Evolutionary conservation across 35 echinoderm and acorn worm genomes (phyloP).

Genomic region (Apostichopus parvimensis): DNA sequence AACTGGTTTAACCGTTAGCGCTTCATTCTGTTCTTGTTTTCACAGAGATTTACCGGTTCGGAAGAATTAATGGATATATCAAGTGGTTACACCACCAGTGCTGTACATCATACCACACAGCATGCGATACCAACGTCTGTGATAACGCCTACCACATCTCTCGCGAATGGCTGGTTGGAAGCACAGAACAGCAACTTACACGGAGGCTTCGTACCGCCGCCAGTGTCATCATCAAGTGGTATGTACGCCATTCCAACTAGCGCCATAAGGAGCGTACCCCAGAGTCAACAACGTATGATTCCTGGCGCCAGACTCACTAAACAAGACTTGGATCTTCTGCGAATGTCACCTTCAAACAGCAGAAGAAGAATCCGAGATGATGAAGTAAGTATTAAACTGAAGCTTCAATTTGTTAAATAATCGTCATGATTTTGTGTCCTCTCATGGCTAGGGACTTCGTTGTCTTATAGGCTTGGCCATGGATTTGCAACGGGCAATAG

Average conservation of each 20-base stretch:
- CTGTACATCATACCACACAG: constrained; percentile 59
- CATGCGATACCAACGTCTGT: constrained; percentile 88
- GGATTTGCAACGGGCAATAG: no score
- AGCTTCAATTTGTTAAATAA: no score
- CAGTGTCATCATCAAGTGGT: constrained; percentile 59
- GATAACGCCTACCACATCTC: constrained; percentile 83
- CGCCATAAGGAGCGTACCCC: constrained; percentile 54
- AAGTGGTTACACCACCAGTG: constrained; percentile 67
- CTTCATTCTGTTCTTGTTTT: background rate
- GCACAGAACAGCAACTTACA: constrained; percentile 78
- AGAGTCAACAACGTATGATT: constrained; percentile 52
- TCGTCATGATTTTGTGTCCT: no score
- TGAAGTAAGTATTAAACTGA: constrained; percentile 69
- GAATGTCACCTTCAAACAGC: constrained; percentile 70
- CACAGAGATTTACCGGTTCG: constrained; percentile 88
- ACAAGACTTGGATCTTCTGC: constrained; percentile 68
- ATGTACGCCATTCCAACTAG: constrained; percentile 43
- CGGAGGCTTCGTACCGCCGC: constrained; percentile 81
- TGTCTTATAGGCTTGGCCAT: no score
- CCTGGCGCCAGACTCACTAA: constrained; percentile 21
- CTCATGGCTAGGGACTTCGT: no score
- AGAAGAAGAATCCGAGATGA: constrained; percentile 86
- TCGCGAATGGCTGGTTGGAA: constrained; percentile 74
- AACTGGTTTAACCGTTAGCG: background rate
- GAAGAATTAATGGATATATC: constrained; percentile 99